phyloP scores from a whole-genome alignment of 2,888 invertebrate genomes.

The Sphinx pinastri region DNA sequence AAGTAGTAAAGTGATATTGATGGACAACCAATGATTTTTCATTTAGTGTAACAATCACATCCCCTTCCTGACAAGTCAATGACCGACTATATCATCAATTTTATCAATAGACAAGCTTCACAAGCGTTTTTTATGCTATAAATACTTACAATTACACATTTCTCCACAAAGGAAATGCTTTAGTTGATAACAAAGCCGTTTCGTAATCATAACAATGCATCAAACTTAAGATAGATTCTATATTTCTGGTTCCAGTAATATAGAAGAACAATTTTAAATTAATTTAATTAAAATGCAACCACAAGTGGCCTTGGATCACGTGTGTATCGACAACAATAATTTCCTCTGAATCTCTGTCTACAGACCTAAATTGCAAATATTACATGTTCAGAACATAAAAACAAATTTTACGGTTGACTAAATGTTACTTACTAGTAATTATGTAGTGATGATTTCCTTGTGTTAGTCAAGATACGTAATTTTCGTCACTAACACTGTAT shows the following conservation, averaged over 20 bases:
- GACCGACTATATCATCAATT: constrained; percentile 25
- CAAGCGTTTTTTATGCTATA: background rate
- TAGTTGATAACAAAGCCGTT: constrained; percentile 51
- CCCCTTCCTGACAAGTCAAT: constrained; percentile 30
- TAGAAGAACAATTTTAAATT: constrained; percentile 30
- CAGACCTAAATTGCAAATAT: constrained; percentile 47
- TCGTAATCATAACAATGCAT: constrained; percentile 59
- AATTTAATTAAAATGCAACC: constrained; percentile 45
- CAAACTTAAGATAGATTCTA: constrained; percentile 5
- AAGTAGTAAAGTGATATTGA: background rate
- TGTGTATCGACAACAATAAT: constrained; percentile 64
- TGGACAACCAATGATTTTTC: background rate
- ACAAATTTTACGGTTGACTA: constrained; percentile 5
- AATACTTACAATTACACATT: constrained; percentile 21
- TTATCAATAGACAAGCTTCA: constrained; percentile 30
- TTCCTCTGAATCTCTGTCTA: constrained; percentile 47
- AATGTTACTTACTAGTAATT: constrained; percentile 10
- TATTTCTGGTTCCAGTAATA: background rate
- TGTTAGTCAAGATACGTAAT: constrained; percentile 12
- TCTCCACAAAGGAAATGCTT: constrained; percentile 49
- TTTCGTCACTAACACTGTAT: constrained; percentile 36
- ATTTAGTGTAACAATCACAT: background rate
- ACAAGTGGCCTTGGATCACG: constrained; percentile 64
- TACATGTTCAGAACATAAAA: constrained; percentile 31
- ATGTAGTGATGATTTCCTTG: background rate